Base-by-base conservation (phyloP, 2,888 invertebrate species). In the Phyllotreta striolata region DNA sequence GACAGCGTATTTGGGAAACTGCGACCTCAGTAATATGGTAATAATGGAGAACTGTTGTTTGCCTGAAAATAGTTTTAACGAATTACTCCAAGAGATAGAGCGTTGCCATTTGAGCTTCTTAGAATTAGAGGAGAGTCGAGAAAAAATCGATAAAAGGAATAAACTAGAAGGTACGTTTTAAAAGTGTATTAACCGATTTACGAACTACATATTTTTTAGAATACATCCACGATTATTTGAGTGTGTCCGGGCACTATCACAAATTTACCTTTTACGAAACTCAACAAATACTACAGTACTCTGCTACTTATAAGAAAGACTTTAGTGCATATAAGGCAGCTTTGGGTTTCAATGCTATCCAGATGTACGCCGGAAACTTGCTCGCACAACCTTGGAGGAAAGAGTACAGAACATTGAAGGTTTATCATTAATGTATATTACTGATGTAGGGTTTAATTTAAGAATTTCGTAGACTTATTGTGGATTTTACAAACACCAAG, bases 321-420 rank as follows among this genome's bases (percentile, higher is more conserved):
- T 95, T 93, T 78, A 93, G 91, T 77, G 93, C 91, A 13, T 91
- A 91, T 74, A 87, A 90, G 71, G 92, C 93, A 10, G 89, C 91
- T 35, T 85, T 89, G 51, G 95, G 94, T 9, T 95, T 93, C 87
- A 90, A 91, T 73, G 91, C 93, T 38, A 85, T 95, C 69, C 93
- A 92, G 64, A 85, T 91, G 70, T 95, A 95, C 80, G 95, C 95
- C 1, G 90, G 89, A 62, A 95, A 95, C 82, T 83, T 96, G 66
- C 84, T 93, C 57, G 88, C 90, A 9, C 93, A 95, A 78, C 94
- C 95, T 3, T 96, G 95, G 95, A 84, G 95, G 71, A 91, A 90
- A 79, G 95, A 96, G 80, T 96, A 92, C 79, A 86, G 88, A 72
- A 86, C 88, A 66, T 87, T 95, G 66, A 88, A 92, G 85, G 95